A percentile compares a stretch with the other conserved stretches of the same genome.
phyloP scores from a whole-genome alignment of 2,113 vertebrate species.

The Ceyx cyanopectus region DNA sequence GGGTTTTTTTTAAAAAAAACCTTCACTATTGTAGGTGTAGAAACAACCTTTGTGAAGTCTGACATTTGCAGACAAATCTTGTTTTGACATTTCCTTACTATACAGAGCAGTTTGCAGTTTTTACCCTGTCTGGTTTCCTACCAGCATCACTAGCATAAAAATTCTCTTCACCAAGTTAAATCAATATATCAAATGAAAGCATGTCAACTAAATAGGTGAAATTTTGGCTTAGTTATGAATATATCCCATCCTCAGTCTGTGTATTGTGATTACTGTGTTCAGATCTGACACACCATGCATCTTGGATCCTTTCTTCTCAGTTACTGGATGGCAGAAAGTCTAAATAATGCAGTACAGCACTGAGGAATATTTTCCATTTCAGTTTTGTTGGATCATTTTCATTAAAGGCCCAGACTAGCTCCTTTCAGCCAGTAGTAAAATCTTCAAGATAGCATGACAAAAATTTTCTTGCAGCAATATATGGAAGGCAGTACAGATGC shows the following conservation, averaged over 20 bases:
- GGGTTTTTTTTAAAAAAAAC: conserved; percentile 1
- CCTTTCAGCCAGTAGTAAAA: conserved; percentile 22
- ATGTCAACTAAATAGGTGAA: background rate
- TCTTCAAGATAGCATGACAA: background rate
- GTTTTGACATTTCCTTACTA: background rate
- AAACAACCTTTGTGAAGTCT: background rate
- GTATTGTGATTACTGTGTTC: background rate
- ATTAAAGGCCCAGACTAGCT: background rate
- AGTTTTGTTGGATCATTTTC: conserved; percentile 29
- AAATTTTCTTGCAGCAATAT: background rate
- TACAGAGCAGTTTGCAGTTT: background rate
- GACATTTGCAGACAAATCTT: conserved; percentile 4
- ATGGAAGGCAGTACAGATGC: background rate
- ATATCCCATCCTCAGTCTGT: background rate
- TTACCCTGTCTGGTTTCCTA: background rate
- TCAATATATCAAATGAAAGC: background rate
- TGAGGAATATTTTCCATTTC: conserved; percentile 39
- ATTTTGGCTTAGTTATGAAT: background rate
- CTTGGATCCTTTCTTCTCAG: background rate
- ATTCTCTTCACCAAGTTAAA: background rate
- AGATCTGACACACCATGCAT: background rate
- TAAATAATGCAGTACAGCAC: background rate
- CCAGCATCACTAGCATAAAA: background rate
- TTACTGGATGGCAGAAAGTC: conserved; percentile 29
- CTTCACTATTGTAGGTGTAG: background rate